phyloP scores from a whole-genome alignment of 1,140 invertebrate genomes.

The Magallana ariakensis region DNA sequence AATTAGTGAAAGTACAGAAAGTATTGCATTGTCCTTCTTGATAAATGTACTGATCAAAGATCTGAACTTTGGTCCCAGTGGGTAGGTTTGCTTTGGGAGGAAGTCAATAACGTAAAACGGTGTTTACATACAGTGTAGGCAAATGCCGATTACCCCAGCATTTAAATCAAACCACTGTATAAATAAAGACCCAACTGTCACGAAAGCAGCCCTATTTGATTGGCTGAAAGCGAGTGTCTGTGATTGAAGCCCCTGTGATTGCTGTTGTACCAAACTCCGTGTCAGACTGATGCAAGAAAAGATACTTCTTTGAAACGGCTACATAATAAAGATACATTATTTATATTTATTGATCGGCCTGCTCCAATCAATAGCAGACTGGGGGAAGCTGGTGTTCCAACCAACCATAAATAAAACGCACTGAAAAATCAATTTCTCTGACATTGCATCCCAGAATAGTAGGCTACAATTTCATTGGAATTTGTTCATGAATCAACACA shows the following conservation, averaged over 20 bases:
- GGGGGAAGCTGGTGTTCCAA: neutral
- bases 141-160: neutral
- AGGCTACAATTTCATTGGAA: conserved; percentile 36
- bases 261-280: neutral
- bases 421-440: conserved; percentile 35
- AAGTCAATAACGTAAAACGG: neutral
- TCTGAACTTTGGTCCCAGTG: neutral
- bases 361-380: conserved; percentile 27
- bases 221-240: neutral
- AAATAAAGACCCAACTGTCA: neutral
- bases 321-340: conserved; percentile 39
- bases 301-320: conserved; percentile 25
- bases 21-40: too few species aligned
- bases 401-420: conserved; percentile 36
- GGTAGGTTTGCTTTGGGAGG: neutral
- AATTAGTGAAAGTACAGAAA: too few species aligned
- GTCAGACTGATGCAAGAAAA: conserved; percentile 10
- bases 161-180: conserved; percentile 2
- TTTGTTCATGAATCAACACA: conserved; percentile 34
- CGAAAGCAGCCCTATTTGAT: neutral
- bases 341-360: conserved; percentile 28
- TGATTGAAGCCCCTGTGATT: conserved; percentile 28
- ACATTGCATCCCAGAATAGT: conserved; percentile 11
- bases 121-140: conserved; percentile 32
- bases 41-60: too few species aligned